Evolutionary conservation across 2,888 invertebrate genomes (phyloP).

Genomic region (Lepetodrilus schrolli): DNA sequence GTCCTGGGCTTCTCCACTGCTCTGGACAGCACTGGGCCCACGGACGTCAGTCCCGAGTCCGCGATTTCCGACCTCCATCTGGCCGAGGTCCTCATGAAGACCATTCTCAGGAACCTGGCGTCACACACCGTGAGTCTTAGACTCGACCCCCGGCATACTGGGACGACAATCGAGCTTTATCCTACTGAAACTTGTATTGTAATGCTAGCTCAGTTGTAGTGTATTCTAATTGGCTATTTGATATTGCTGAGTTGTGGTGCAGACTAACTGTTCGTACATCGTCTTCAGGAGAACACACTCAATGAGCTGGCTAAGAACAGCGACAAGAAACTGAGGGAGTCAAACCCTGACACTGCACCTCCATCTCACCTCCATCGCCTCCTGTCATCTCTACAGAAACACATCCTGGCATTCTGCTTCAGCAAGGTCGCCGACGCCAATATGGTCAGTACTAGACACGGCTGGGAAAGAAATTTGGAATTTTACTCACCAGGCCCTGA

Average conservation of each 20-base stretch:
- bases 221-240: too few relatives aligned
- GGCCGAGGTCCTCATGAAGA: constrained; percentile 78
- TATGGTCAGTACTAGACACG: neutral
- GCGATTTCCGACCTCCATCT: constrained; percentile 68
- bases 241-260: too few relatives aligned
- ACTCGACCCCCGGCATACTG: too few relatives aligned
- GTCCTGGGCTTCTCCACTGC: constrained; percentile 77
- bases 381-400: constrained; percentile 80
- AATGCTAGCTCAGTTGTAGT: too few relatives aligned
- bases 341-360: constrained; percentile 46
- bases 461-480: too few relatives aligned
- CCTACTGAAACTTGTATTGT: too few relatives aligned
- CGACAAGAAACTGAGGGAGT: constrained; percentile 48
- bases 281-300: constrained; percentile 72
- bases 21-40: constrained; percentile 25
- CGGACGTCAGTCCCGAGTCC: constrained; percentile 29
- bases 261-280: too few relatives aligned
- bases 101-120: constrained; percentile 78
- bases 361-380: constrained; percentile 77
- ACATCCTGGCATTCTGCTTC: constrained; percentile 78
- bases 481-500: too few relatives aligned
- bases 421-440: constrained; percentile 33
- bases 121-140: constrained; percentile 78
- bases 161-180: too few relatives aligned
- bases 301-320: constrained; percentile 64